Base-by-base conservation (phyloP, 2,888 invertebrate genomes). In the Molorchus minor region DNA sequence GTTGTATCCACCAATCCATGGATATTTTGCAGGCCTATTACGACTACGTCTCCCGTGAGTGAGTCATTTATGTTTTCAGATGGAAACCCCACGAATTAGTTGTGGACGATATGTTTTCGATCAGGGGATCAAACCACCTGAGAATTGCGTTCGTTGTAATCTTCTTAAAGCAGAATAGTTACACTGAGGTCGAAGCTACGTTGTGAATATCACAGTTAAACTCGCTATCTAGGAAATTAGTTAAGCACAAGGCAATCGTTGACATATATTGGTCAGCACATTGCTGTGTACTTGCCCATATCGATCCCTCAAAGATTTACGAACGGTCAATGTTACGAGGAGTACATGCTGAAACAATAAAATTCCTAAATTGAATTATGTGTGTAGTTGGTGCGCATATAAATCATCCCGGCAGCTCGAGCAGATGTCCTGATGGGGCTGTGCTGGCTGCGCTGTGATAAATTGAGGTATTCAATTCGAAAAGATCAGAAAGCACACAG, bases 211-310 rank as follows among this genome's bases (percentile, higher is more conserved):
- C 30, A 38, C 20, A 43, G 49, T 29, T 38, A 15, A 30, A 40
- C 47, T 56, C 20, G 16, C 20, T 19, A 41, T 29, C 38, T 19
- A 16, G 36, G 25, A 29, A 38, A 25, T 40, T 40, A 40, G 13
- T 16, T 40, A 51, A 51, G 45, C 38, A 54, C 36, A 43, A 36
- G 47, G 49, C 54, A 59, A 55, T 40, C 49, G 47, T 43, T 45
- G 35, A 46, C 52, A 55, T 59, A 49, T 59, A 59, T 59, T 55
- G 58, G 54, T 49, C 54, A 55, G 44, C 58, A 41, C 49, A 59
- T 36, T 55, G 54, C 54, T 59, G 47, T 49, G 55, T 54, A 59
- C 49, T 55, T 44, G 41, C 49, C 29, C 40, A 30, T 44, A 55
- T 59, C 49, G 44, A 59, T 59, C 54, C 49, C 40, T n/a, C 15